Evolutionary conservation across 1,140 invertebrate genomes (phyloP).

Genomic region (Colletes latitarsis): DNA sequence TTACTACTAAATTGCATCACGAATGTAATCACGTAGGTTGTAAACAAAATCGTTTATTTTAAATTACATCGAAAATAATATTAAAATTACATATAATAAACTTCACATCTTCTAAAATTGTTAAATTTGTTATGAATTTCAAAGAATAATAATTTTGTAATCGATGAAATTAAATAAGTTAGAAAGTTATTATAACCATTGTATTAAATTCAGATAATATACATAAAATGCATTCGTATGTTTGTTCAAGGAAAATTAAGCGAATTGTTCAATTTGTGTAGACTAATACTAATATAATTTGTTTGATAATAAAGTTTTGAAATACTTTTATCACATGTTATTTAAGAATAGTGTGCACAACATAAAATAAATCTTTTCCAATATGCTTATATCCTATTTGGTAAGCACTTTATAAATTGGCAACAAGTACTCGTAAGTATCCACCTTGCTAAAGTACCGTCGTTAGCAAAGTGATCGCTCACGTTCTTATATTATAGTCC

Average conservation of each 20-base stretch:
- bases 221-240: slow-evolving; percentile 17
- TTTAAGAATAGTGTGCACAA: slow-evolving; percentile 36
- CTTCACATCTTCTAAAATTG: too few species aligned
- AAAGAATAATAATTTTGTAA: not conserved
- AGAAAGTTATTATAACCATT: slow-evolving; percentile 7
- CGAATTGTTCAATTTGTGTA: slow-evolving; percentile 2
- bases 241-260: slow-evolving; percentile 22
- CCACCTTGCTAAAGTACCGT: slow-evolving; percentile 55
- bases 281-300: not conserved
- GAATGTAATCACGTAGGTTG: not conserved
- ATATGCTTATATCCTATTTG: slow-evolving; percentile 43
- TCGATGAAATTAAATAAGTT: slow-evolving; percentile 13
- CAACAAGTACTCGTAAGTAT: slow-evolving; percentile 65
- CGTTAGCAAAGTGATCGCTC: slow-evolving; percentile 59
- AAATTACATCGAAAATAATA: slow-evolving; percentile 13
- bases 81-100: slow-evolving; percentile 16
- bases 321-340: slow-evolving; percentile 27
- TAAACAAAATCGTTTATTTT: slow-evolving; percentile 9
- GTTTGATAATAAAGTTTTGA: slow-evolving; percentile 2
- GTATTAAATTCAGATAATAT: slow-evolving; percentile 13
- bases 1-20: not conserved
- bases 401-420: slow-evolving; percentile 67
- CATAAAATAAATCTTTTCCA: slow-evolving; percentile 38
- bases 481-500: slow-evolving; percentile 65
- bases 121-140: not conserved